Conservation (phyloP, 2,113 vertebrate genomes). For the Peromyscus maniculatus region DNA sequence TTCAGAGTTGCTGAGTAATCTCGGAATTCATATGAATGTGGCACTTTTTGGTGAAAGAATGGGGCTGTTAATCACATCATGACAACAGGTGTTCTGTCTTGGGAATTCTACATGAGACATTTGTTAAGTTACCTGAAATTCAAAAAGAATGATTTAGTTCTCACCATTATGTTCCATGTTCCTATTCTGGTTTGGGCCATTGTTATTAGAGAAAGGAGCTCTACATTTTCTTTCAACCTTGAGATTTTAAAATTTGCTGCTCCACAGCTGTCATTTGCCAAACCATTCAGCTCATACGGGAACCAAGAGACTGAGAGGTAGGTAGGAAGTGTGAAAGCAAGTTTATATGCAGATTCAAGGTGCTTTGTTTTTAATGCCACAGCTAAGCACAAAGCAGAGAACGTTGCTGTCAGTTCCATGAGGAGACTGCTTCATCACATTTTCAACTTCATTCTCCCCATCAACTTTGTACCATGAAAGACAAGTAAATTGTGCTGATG, state of each 20-base stretch:
- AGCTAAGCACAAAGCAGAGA: constrained; percentile 53
- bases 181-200: not conserved
- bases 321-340: not conserved
- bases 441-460: constrained; percentile 70
- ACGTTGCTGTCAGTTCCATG: not conserved
- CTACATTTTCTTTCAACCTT: not conserved
- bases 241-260: constrained; percentile 18
- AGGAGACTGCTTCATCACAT: constrained; percentile 68
- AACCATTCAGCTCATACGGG: not conserved
- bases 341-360: constrained; percentile 33
- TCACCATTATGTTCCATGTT: constrained; percentile 3
- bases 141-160: not conserved
- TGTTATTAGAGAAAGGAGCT: not conserved
- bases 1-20: not conserved
- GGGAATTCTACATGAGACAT: not conserved
- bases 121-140: not conserved
- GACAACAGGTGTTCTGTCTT: not conserved
- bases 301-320: not conserved
- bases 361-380: constrained; percentile 49
- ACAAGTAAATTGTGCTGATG: constrained; percentile 70
- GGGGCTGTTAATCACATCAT: not conserved
- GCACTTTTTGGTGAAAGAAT: not conserved
- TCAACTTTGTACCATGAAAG: constrained; percentile 73
- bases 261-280: not conserved
- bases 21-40: not conserved